These are phyloP conservation scores for Drosophila algonquin DNA, from an alignment of 2,888 invertebrate species.

Conservation along the genomic window DNA sequence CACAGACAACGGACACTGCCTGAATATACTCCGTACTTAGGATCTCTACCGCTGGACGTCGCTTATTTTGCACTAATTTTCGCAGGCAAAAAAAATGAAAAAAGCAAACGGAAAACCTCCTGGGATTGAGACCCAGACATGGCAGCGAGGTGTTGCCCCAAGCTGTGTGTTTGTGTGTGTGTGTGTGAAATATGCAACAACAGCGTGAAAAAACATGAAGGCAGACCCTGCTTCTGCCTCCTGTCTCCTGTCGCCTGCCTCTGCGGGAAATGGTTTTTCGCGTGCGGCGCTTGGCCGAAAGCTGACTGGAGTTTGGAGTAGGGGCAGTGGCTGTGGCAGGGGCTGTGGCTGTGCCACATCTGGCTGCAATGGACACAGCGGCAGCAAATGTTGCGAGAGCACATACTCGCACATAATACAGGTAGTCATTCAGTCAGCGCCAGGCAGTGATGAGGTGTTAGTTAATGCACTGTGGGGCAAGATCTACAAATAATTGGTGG, in stretches of 20 bases:
- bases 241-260: slow-evolving; percentile 42
- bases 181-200: slow-evolving; percentile 77
- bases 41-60: slow-evolving; percentile 24
- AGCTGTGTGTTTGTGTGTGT: slow-evolving; percentile 64
- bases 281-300: slow-evolving; percentile 53
- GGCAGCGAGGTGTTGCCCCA: slow-evolving; percentile 77
- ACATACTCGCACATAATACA: slow-evolving; percentile 55
- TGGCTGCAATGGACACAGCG: slow-evolving; percentile 33
- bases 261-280: slow-evolving; percentile 76
- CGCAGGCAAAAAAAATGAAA: slow-evolving; percentile 37
- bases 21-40: not conserved
- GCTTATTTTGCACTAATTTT: slow-evolving; percentile 75
- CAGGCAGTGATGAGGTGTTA: slow-evolving; percentile 38
- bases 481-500: not conserved
- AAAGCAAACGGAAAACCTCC: slow-evolving; percentile 3
- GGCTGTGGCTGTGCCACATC: slow-evolving; percentile 3
- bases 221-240: slow-evolving; percentile 46
- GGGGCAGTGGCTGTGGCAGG: too few species aligned
- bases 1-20: slow-evolving; percentile 7
- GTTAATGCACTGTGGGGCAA: slow-evolving; percentile 40
- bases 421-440: slow-evolving; percentile 64
- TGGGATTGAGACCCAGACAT: slow-evolving; percentile 34
- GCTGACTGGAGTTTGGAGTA: not conserved
- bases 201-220: slow-evolving; percentile 78
- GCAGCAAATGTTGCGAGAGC: slow-evolving; percentile 42